Evolutionary conservation across 2,113 vertebrate genomes (phyloP).

Genomic region (Nothocercus nigrocapillus): DNA sequence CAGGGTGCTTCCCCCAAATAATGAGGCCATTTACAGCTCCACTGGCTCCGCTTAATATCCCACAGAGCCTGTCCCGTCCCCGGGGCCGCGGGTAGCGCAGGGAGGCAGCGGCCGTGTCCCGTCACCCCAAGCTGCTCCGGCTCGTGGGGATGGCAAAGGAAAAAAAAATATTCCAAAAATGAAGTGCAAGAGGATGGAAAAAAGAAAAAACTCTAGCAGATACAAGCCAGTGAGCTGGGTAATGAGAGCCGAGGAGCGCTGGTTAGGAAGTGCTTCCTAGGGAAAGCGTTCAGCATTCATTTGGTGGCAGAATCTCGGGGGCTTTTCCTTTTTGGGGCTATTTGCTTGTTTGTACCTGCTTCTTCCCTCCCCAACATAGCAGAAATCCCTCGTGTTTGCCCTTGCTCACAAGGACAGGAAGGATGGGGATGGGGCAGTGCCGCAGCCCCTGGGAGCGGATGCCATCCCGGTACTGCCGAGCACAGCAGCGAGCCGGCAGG

Average conservation of each 20-base stretch:
- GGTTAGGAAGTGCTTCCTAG: conserved; percentile 54
- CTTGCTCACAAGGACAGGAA: too few relatives aligned
- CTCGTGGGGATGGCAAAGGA: neutral
- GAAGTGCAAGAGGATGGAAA: neutral
- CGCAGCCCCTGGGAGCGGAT: too few relatives aligned
- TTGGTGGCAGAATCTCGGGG: neutral
- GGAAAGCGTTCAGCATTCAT: conserved; percentile 54
- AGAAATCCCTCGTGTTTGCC: too few relatives aligned
- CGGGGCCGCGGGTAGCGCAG: neutral
- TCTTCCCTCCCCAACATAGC: too few relatives aligned
- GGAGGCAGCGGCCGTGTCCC: neutral
- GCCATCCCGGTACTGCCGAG: too few relatives aligned
- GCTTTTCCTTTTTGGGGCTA: neutral
- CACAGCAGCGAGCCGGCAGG: too few relatives aligned
- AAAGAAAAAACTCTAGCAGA: neutral
- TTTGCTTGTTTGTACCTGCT: conserved; percentile 16
- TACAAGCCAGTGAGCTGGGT: conserved; percentile 66
- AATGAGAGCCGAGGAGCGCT: conserved; percentile 58
- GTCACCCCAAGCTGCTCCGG: accelerated
- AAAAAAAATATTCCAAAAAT: neutral
- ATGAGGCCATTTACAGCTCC: neutral
- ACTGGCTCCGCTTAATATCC: neutral
- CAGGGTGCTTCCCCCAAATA: neutral
- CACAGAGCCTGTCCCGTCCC: neutral
- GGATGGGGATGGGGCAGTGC: too few relatives aligned